Percentiles rank a stretch among this genome's conserved stretches.
These are phyloP conservation scores for Acyrthosiphon pisum DNA, from an alignment of 1,140 invertebrate species.

Conservation along the genomic window DNA sequence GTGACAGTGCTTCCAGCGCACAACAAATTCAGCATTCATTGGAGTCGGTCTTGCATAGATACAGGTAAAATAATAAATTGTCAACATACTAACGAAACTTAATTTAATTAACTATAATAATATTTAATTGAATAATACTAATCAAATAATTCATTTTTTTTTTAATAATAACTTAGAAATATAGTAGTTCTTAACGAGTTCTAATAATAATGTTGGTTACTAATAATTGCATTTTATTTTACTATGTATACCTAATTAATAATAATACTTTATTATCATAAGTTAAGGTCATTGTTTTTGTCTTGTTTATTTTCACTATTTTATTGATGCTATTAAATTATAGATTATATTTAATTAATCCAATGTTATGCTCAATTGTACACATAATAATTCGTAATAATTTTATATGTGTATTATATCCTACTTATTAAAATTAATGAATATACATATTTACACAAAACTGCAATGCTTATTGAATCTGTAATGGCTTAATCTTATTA, in stretches of 20 bases:
- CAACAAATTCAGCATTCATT: slow-evolving; percentile 76
- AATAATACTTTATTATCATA: neutral
- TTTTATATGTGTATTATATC: neutral
- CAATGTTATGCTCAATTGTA: too few species aligned
- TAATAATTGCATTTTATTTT: neutral
- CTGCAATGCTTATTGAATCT: neutral
- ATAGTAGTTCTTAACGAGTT: neutral
- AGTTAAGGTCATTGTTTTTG: neutral
- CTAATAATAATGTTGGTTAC: neutral
- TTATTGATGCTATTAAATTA: neutral
- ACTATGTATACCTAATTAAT: too few species aligned
- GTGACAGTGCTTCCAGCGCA: slow-evolving; percentile 75
- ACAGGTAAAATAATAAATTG: slow-evolving; percentile 67
- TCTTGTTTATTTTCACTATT: neutral
- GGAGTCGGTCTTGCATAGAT: slow-evolving; percentile 72
- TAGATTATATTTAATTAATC: neutral
- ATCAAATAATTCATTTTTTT: too few species aligned
- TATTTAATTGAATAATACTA: neutral
- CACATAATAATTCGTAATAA: too few species aligned
- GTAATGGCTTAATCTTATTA: too few species aligned
- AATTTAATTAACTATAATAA: too few species aligned
- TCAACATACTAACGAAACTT: neutral
- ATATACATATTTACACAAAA: neutral
- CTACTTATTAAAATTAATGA: neutral
- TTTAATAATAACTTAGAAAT: neutral